phyloP scores from a whole-genome alignment of 2,113 vertebrate species.

The Lepidothrix coronata region DNA sequence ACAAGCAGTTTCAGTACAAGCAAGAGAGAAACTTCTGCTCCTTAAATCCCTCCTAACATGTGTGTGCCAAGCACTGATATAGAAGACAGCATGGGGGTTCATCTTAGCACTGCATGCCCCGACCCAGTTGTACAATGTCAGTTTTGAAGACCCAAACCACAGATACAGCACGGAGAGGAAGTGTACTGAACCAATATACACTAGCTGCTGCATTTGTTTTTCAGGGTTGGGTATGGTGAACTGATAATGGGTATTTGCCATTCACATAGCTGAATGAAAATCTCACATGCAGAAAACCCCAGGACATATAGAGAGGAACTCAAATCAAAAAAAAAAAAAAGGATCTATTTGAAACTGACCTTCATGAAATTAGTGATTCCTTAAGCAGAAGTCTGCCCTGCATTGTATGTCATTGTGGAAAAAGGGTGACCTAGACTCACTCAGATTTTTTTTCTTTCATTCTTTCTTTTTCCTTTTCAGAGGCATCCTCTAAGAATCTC shows the following conservation, averaged over 20 bases:
- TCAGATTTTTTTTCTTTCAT: background rate
- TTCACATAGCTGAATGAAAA: background rate
- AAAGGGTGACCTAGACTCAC: background rate
- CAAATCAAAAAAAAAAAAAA: background rate
- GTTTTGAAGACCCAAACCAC: background rate
- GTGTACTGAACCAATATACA: background rate
- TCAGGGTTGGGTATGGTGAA: background rate
- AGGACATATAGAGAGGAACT: background rate
- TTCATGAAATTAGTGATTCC: background rate
- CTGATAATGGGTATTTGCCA: background rate
- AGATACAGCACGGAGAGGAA: background rate
- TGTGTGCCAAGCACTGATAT: background rate
- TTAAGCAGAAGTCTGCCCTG: background rate
- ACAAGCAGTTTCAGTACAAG: background rate
- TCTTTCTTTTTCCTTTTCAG: constrained; percentile 6
- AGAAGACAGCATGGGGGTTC: background rate
- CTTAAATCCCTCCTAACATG: background rate
- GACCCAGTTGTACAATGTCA: background rate
- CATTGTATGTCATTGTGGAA: background rate
- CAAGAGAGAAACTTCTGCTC: background rate
- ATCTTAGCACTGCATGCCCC: background rate
- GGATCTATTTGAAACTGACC: background rate
- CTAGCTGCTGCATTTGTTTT: background rate
- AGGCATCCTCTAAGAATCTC: background rate
- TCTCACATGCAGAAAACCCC: background rate